Evolutionary conservation across 2,888 invertebrate species (phyloP).

Genomic region (Sphinx pinastri): DNA sequence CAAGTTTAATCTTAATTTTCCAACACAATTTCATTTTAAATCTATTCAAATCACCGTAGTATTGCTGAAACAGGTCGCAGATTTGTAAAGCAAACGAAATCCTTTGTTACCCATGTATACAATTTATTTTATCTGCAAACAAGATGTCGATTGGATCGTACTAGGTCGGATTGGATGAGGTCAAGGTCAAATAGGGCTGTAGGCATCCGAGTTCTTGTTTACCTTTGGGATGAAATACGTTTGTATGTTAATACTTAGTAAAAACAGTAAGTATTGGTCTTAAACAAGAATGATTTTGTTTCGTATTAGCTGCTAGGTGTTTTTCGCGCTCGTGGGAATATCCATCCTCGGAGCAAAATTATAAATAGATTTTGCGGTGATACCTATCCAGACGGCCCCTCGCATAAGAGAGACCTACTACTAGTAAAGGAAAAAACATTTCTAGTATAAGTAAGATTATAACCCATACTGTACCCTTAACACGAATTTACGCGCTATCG

Average conservation of each 20-base stretch:
- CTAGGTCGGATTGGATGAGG: constrained; percentile 11
- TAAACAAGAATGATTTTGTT: no score
- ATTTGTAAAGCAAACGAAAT: constrained; percentile 21
- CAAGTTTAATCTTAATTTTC: not conserved
- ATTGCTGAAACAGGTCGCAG: not conserved
- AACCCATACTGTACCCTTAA: not conserved
- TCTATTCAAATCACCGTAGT: not conserved
- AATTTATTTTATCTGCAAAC: constrained; percentile 24
- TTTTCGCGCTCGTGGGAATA: no score
- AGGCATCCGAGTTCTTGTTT: no score
- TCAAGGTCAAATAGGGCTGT: not conserved
- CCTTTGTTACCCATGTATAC: constrained; percentile 21
- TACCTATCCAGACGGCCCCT: no score
- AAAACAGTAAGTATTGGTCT: no score
- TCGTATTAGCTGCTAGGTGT: not conserved
- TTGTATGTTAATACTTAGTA: no score
- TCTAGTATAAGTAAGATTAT: not conserved
- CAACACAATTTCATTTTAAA: not conserved
- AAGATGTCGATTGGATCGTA: constrained; percentile 21
- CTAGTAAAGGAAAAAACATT: no score
- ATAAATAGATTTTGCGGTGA: no score
- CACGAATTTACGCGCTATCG: no score
- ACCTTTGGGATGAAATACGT: no score
- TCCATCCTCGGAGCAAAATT: no score
- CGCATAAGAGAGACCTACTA: no score